Evolutionary conservation across 2,888 invertebrate species (phyloP), one percentile per base, ranked within the genome.

Genomic region (Dasypogon diadema): DNA sequence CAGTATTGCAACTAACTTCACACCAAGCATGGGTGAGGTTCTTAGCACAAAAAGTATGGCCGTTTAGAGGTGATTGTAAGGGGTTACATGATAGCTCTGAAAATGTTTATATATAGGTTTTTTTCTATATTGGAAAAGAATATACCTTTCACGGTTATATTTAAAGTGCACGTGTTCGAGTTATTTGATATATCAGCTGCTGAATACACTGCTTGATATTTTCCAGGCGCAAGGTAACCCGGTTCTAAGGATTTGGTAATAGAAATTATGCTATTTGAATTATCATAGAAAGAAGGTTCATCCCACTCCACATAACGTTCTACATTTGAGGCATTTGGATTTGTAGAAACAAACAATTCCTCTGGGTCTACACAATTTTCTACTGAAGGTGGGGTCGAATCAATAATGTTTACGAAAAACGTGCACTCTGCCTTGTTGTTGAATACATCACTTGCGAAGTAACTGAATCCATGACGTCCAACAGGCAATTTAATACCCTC

Each of bases 301-400:
- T 87, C 86, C 87, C 88, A 88, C n/a, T 83, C 81, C 16, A 87
- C 82, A 2, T 85, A 83, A 24, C 80, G 68, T 10, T 73, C 74
- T 72, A 79, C 79, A 4, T 81, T 6, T 21, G 54, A 18, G n/a
- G 70, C 81, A 12, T 76, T 79, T 2, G 91, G 91, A 80, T 90
- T 90, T 73, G 89, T 88, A 89, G 91, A 90, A 12, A 91, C 85
- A 73, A 89, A 82, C 77, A 88, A 88, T 34, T 86, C 84, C 2
- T 89, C 87, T 0, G 91, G 91, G 77, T 89, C 88, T 10, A 88
- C 83, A 81, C 92, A 92, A 75, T 87, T 86, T 80, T 90, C 90
- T 8, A 90, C 85, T 2, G 81, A 84, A 1, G 91, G 91, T 30
- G 88, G 85, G 80, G 90, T 89, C 4, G 83, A 83, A 81, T 91